These are phyloP conservation scores for Misgurnus anguillicaudatus DNA, from an alignment of 2,113 vertebrate genomes.

Conservation along the genomic window DNA sequence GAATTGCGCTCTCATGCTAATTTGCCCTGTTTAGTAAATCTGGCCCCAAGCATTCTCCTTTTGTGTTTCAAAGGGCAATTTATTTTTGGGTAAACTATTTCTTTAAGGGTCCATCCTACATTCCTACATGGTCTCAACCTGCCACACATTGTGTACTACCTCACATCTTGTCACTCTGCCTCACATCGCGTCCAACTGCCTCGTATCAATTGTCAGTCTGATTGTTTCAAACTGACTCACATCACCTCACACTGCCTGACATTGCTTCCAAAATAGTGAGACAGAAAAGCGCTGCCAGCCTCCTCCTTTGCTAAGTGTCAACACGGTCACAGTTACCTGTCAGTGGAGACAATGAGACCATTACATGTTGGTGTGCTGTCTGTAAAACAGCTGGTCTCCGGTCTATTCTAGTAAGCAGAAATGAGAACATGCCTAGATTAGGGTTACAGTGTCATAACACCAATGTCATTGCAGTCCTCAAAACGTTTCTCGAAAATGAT, in stretches of 20 bases:
- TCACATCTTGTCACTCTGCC: not conserved
- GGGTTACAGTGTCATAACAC: not conserved
- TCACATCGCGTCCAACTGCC: not conserved
- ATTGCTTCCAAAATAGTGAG: not conserved
- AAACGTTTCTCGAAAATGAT: not conserved
- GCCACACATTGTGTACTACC: too few species aligned
- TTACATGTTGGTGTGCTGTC: not conserved
- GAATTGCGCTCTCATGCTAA: too few species aligned
- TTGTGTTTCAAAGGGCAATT: too few species aligned
- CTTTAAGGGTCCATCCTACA: too few species aligned
- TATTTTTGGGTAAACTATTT: too few species aligned
- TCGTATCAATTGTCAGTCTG: not conserved
- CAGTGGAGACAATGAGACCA: conserved; percentile 13
- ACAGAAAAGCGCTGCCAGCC: not conserved
- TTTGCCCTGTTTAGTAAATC: too few species aligned
- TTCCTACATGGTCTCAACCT: not conserved
- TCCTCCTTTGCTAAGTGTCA: conserved; percentile 4
- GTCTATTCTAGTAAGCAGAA: conserved; percentile 2
- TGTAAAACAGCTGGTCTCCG: conserved; percentile 17
- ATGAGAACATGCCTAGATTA: not conserved
- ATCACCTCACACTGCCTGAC: conserved; percentile 16
- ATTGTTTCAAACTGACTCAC: not conserved
- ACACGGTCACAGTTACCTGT: conserved; percentile 23
- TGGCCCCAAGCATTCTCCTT: too few species aligned
- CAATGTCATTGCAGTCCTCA: not conserved